Conservation (phyloP, 2,888 invertebrate genomes). For the Baronia brevicornis region DNA sequence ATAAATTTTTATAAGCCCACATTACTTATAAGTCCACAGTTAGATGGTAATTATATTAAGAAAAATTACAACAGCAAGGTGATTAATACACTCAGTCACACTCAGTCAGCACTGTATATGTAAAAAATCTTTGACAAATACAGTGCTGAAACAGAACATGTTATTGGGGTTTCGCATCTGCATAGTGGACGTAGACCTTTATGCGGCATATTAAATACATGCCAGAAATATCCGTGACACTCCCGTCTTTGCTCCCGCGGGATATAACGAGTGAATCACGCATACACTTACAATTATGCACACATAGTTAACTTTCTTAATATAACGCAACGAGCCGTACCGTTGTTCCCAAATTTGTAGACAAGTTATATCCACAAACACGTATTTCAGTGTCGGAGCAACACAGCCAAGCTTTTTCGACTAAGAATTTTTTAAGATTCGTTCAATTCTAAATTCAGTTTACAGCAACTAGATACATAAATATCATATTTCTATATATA, state of each 20-base stretch:
- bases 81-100: too few species aligned
- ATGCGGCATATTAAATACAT: constrained; percentile 6
- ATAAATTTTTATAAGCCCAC: too few species aligned
- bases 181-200: constrained; percentile 1
- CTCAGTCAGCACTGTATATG: too few species aligned
- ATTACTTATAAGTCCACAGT: too few species aligned
- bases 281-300: constrained; percentile 7
- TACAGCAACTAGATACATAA: too few species aligned
- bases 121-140: too few species aligned
- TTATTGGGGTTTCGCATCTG: constrained; percentile 1
- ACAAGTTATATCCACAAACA: constrained; percentile 9
- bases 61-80: too few species aligned
- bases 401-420: too few species aligned
- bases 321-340: constrained; percentile 11
- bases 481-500: too few species aligned
- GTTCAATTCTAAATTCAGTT: too few species aligned
- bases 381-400: constrained; percentile 1
- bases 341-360: constrained; percentile 1
- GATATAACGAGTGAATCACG: constrained; percentile 15
- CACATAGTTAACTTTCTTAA: constrained; percentile 13
- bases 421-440: too few species aligned
- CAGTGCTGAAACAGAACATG: background rate
- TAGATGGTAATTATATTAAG: too few species aligned
- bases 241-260: constrained; percentile 5
- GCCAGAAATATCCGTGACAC: constrained; percentile 24